Evolutionary conservation across 2,113 vertebrate genomes (phyloP).

Genomic region (Bufo bufo): DNA sequence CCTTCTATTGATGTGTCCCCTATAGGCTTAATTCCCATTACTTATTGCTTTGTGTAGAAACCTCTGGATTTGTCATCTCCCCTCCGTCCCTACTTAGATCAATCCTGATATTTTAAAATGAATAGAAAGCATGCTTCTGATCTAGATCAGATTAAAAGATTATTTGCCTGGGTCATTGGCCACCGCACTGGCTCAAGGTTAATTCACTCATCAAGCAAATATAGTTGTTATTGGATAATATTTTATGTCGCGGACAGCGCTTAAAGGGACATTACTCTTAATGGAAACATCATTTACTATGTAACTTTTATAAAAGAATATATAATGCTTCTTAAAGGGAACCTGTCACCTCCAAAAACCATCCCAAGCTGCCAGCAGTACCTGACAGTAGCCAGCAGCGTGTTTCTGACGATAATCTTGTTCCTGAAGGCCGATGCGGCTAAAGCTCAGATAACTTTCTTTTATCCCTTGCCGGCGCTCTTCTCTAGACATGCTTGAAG

Average conservation of each 20-base stretch:
- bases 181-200: background rate
- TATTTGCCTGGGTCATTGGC: constrained; percentile 11
- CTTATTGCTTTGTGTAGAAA: background rate
- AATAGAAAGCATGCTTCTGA: constrained; percentile 21
- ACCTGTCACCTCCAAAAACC: no score
- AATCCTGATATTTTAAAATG: background rate
- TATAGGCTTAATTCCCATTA: background rate
- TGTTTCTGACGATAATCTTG: no score
- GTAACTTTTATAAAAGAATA: background rate
- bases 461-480: no score
- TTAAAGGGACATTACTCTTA: background rate
- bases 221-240: constrained; percentile 1
- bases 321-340: background rate
- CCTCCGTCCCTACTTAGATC: background rate
- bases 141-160: constrained; percentile 41
- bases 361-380: no score
- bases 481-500: no score
- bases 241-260: background rate
- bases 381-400: no score
- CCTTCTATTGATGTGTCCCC: background rate
- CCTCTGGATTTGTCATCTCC: background rate
- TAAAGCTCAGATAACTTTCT: no score
- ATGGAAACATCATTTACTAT: background rate
- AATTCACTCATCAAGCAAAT: constrained; percentile 22
- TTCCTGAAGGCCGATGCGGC: no score